These are phyloP conservation scores for Melanostigma gelatinosum DNA, from an alignment of 2,113 vertebrate genomes.

Conservation along the genomic window DNA sequence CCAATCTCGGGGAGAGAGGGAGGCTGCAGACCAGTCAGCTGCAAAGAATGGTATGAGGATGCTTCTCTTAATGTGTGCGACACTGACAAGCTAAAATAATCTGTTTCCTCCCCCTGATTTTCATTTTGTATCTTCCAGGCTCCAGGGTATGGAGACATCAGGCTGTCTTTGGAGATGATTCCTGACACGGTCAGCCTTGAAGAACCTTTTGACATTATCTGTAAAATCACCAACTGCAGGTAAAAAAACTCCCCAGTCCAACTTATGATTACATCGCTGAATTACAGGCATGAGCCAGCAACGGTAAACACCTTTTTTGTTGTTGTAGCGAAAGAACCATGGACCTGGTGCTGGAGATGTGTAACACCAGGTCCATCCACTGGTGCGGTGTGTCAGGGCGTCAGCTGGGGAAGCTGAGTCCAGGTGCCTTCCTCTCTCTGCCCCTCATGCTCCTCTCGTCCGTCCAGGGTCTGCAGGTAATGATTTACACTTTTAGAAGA, in stretches of 20 bases:
- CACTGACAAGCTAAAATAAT: not conserved
- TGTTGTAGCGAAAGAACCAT: slow-evolving; percentile 94
- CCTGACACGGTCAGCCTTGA: slow-evolving; percentile 96
- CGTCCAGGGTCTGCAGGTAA: slow-evolving; percentile 95
- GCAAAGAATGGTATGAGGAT: slow-evolving; percentile 91
- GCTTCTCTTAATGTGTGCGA: not conserved
- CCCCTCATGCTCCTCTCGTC: slow-evolving; percentile 92
- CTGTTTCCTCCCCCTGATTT: not conserved
- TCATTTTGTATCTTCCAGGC: slow-evolving; percentile 81
- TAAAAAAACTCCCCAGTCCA: slow-evolving; percentile 55
- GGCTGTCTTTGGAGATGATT: slow-evolving; percentile 95
- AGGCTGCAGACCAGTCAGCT: slow-evolving; percentile 98
- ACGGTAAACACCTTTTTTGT: not conserved
- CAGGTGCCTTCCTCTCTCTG: slow-evolving; percentile 91
- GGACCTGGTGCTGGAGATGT: slow-evolving; percentile 98
- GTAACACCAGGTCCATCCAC: slow-evolving; percentile 93
- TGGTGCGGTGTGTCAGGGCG: slow-evolving; percentile 97
- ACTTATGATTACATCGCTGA: not conserved
- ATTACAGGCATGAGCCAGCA: not conserved
- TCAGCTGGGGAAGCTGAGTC: slow-evolving; percentile 93
- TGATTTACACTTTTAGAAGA: not conserved
- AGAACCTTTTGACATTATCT: slow-evolving; percentile 96
- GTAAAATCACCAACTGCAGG: slow-evolving; percentile 99
- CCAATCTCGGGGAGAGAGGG: slow-evolving; percentile 96
- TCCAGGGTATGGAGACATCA: slow-evolving; percentile 96